Evolutionary conservation across 2,888 invertebrate species (phyloP).

Genomic region (Pseudeuparius sepicola): DNA sequence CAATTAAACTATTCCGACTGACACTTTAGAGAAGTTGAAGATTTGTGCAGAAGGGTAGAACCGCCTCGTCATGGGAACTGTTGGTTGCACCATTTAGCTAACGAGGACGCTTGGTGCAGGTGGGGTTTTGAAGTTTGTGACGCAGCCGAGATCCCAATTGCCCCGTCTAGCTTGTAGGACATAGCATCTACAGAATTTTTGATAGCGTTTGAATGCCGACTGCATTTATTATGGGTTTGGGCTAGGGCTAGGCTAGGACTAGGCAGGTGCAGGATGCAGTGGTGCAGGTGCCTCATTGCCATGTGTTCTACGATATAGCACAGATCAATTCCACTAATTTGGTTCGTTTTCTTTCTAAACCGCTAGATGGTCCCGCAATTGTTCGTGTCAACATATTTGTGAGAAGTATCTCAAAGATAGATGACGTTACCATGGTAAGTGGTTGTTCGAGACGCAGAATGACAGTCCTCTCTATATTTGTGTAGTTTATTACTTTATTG

Average conservation of each 20-base stretch:
- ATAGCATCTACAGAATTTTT: too few species aligned
- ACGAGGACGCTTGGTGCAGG: too few species aligned
- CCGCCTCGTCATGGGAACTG: too few species aligned
- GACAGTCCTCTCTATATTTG: constrained; percentile 31
- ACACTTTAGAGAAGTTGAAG: too few species aligned
- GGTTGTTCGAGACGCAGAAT: constrained; percentile 34
- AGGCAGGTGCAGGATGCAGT: too few species aligned
- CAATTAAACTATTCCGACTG: too few species aligned
- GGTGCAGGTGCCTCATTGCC: constrained; percentile 37
- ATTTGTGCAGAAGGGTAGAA: too few species aligned
- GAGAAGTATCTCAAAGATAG: constrained; percentile 98
- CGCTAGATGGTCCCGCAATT: constrained; percentile 83
- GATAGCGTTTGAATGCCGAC: constrained; percentile 35
- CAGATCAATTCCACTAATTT: constrained; percentile 30
- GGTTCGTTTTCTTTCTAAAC: constrained; percentile 37
- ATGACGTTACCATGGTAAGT: constrained; percentile 99
- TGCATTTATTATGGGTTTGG: constrained; percentile 31
- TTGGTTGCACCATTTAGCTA: too few species aligned
- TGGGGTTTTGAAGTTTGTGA: too few species aligned
- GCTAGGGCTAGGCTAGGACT: constrained; percentile 22
- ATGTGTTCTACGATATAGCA: constrained; percentile 21
- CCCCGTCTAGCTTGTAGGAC: constrained; percentile 37
- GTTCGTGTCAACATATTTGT: constrained; percentile 97
- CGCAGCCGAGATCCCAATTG: too few species aligned
- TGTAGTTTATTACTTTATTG: constrained; percentile 31